Base-by-base conservation (phyloP, 2,888 invertebrate species). In the Apocheima hispidaria region DNA sequence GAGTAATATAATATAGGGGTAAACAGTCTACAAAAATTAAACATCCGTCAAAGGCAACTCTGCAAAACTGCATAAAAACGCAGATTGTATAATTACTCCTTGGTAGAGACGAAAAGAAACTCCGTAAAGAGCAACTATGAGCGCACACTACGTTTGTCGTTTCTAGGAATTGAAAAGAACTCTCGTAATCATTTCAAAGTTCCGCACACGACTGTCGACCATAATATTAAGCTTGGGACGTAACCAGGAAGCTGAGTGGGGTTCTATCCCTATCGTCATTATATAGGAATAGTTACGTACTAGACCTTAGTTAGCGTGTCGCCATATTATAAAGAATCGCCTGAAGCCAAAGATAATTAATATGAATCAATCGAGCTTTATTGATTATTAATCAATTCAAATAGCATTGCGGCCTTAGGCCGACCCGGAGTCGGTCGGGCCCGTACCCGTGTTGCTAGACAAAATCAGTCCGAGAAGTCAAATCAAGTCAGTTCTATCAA, bases 111-210 rank as follows among this genome's bases (percentile, higher is more conserved):
- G 33, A 44, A 54, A 60, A 50, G 50, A 30, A 60, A 55, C 55
- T 46, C 26, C 26, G 23, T 48, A 60, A 55, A 50, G 44, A 50
- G 44, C 55, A 60, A 65, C 66, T 51, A 68, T 52, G 63, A 58
- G 63, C n/a, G 20, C 49, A 20, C 46, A 49, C 49, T 41, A 49
- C 43, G 30, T 57, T 43, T 12, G 35, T 43, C 38, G 35, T 54
- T 28, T 46, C 50, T 51, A 54, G 49, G 38, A 55, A 55, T 51
- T 55, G 26, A 55, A 60, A 60, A 53, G 49, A 55, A 50, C 43
- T 49, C 60, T 46, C 58, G 20, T 48, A 64, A 60, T 60, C 38
- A 64, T 64, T 57, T 53, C 40, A 57, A 64, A 64, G 50, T 64
- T 54, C 57, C 41, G 58, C 26, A 63, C 44, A 36, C 57, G 52